Percentiles rank a stretch among this genome's conserved stretches.
Evolutionary conservation across 2,113 vertebrate genomes (phyloP).

Genomic region (Pelmatolapia mariae): DNA sequence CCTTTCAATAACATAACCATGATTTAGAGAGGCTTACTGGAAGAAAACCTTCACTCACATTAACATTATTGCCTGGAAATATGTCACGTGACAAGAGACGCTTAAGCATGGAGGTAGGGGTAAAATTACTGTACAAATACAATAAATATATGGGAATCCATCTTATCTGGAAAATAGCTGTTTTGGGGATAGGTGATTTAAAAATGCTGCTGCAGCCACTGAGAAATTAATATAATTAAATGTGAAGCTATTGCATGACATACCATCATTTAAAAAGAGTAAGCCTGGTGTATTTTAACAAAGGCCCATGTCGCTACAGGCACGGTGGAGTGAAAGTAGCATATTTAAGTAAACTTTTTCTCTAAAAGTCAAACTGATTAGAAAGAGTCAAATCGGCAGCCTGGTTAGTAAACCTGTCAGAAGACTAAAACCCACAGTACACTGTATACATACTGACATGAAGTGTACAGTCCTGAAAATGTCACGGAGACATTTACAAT

Average conservation of each 20-base stretch:
- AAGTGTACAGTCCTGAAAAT: neutral
- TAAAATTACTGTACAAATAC: neutral
- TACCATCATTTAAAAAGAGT: neutral
- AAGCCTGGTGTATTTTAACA: neutral
- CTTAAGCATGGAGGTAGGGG: neutral
- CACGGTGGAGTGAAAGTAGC: neutral
- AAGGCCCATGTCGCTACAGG: neutral
- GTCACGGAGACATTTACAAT: neutral
- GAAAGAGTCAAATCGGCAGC: neutral
- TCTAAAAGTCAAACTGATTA: neutral
- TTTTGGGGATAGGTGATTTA: neutral
- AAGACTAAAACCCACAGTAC: constrained; percentile 15
- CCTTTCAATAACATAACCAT: neutral
- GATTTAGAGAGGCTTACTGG: neutral
- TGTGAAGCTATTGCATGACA: neutral
- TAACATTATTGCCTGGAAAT: neutral
- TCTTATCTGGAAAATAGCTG: neutral
- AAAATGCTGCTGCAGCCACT: neutral
- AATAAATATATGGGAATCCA: neutral
- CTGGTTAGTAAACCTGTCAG: neutral
- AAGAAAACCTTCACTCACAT: neutral
- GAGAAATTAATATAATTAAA: neutral
- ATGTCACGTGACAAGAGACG: neutral
- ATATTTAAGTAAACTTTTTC: neutral
- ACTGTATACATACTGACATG: neutral